Base-by-base conservation (phyloP, 2,888 invertebrate species). In the Coenonympha glycerion region DNA sequence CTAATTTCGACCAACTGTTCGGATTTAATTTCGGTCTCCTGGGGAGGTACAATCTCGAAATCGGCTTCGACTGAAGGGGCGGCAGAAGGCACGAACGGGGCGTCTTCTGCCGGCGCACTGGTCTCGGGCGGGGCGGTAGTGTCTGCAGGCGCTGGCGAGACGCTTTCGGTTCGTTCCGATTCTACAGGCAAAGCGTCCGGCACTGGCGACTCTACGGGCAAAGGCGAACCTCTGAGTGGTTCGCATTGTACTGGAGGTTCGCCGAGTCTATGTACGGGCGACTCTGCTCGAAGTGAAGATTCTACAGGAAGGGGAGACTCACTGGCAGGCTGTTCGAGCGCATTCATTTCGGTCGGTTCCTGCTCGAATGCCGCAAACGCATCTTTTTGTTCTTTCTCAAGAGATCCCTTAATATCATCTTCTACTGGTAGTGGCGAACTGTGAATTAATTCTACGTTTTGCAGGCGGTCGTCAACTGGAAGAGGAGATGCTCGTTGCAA, bases 1-100 rank as follows among this genome's bases (percentile, higher is more conserved):
- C 73, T 73, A 18, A 68, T 78, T 44, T 66, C 59, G 18, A 55
- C 52, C 3, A 47, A n/a, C 11, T 45, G 51, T 41, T 56, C 55
- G 24, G 55, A 33, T 30, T 56, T 49, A 24, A 45, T 36, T 13
- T 50, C 53, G 11, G 45, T 47, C 41, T 60, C 48, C 22, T 33
- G 26, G 1, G 36, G 21, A 11, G 21, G 36, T 6, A 21, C 4
- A 1, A 19, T 6, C 6, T 36, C 21, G 2, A 21, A 36, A 11
- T 21, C 21, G 8, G 22, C 4, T 15, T 39, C 39, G 1, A 39
- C 15, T 15, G 24, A 15, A 0, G 39, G 39, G 39, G 24, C 24
- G 13, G 39, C 9, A 9, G 24, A 15, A 9, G 15, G 6, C 5
- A 19, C 21, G 6, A 5, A 4, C 3, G 19, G 15, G 6, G 21